Evolutionary conservation across 2,797 vertebrate genomes (phyloP).

Genomic region (Myioborus miniatus): DNA sequence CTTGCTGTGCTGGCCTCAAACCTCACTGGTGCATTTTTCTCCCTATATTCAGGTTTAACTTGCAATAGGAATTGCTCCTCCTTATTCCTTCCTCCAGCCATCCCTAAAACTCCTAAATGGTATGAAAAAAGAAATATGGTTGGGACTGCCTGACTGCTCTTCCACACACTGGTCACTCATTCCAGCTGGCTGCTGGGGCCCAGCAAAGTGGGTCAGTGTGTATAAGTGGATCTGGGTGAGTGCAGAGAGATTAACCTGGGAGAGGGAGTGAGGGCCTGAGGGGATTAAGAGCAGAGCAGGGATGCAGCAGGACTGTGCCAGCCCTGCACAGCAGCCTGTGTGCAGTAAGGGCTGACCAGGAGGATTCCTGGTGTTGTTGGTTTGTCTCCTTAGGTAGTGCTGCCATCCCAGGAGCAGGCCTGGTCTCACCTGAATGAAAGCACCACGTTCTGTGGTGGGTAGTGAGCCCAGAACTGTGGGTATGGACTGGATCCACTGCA

Average conservation of each 20-base stretch:
- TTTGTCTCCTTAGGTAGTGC: background rate
- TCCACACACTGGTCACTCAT: background rate
- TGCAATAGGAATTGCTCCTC: slow-evolving; percentile 34
- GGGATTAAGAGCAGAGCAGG: background rate
- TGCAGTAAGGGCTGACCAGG: background rate
- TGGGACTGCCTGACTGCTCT: slow-evolving; percentile 4
- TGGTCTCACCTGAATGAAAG: background rate
- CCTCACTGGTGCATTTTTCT: background rate
- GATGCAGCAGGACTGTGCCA: background rate
- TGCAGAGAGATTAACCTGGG: slow-evolving; percentile 16
- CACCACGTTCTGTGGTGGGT: accelerated
- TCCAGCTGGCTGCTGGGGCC: background rate
- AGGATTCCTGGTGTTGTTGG: background rate
- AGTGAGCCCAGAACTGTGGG: background rate
- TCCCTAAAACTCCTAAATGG: slow-evolving; percentile 14
- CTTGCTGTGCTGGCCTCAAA: background rate
- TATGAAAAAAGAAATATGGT: background rate
- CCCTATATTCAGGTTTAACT: background rate
- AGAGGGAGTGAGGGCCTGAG: background rate
- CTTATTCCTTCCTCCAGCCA: slow-evolving; percentile 37
- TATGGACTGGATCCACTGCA: background rate
- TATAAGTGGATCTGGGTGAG: slow-evolving; percentile 3
- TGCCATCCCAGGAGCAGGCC: background rate
- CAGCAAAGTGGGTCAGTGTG: slow-evolving; percentile 7
- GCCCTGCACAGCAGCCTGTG: background rate